These are phyloP conservation scores for Megalops cyprinoides DNA, from an alignment of 2,797 vertebrate genomes.

Conservation along the genomic window DNA sequence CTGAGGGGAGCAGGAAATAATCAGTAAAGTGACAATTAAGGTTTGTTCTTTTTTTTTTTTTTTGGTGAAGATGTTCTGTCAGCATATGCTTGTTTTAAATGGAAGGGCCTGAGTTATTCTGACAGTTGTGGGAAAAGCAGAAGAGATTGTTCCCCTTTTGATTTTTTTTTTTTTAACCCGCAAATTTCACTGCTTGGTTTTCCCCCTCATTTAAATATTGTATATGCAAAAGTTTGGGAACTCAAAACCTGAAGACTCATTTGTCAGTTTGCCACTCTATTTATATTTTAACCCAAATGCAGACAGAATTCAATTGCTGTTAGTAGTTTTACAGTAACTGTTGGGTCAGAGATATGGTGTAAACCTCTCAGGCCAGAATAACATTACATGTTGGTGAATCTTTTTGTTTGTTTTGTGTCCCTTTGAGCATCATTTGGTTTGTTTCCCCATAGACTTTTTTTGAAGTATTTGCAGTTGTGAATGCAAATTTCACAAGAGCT, in stretches of 20 bases:
- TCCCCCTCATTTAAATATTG: neutral
- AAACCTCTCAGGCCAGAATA: neutral
- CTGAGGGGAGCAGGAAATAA: neutral
- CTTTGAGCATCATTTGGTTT: neutral
- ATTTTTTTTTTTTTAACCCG: too few species aligned
- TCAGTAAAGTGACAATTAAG: neutral
- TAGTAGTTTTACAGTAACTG: neutral
- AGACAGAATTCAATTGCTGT: neutral
- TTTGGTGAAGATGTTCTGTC: neutral
- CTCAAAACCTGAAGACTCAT: neutral
- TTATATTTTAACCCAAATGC: neutral
- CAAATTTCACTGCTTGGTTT: neutral
- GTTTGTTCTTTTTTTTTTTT: neutral
- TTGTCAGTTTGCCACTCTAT: too few species aligned
- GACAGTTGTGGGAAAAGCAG: neutral
- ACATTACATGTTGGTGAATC: neutral
- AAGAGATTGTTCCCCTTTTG: neutral
- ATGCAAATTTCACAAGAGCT: constrained; percentile 42
- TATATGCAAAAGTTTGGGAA: neutral
- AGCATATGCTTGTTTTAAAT: neutral
- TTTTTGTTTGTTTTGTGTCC: neutral
- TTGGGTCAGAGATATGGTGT: neutral
- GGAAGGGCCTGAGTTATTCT: neutral
- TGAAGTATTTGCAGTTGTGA: constrained; percentile 14
- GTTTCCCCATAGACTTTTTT: neutral